phyloP scores from a whole-genome alignment of 2,888 invertebrate genomes.

The Autographa pulchrina region DNA sequence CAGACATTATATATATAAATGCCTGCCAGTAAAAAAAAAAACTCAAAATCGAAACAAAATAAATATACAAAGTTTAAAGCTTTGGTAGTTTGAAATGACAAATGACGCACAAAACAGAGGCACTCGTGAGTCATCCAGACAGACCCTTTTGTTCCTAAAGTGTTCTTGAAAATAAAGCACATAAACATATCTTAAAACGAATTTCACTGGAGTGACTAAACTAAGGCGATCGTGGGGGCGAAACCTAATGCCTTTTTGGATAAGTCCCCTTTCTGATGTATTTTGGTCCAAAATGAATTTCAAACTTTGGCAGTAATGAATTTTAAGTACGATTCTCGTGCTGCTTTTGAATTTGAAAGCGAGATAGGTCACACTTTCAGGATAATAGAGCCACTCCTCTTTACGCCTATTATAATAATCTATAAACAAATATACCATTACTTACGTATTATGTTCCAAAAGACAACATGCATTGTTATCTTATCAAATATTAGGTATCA shows the following conservation, averaged over 20 bases:
- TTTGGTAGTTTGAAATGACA: neutral
- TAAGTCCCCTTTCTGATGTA: neutral
- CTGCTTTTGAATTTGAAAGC: neutral
- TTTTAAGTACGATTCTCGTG: neutral
- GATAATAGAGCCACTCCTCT: neutral
- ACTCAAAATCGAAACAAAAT: too few species aligned
- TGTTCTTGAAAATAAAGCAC: neutral
- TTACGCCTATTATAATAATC: neutral
- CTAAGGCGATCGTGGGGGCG: neutral
- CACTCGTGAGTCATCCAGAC: neutral
- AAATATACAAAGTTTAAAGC: too few species aligned
- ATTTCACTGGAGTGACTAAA: neutral
- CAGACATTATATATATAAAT: too few species aligned
- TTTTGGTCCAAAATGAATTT: neutral
- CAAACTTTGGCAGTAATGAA: neutral
- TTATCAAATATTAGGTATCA: neutral
- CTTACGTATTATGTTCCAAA: neutral
- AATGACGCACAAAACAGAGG: conserved; percentile 8
- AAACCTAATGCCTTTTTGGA: neutral
- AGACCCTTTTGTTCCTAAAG: neutral
- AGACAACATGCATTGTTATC: neutral
- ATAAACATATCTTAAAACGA: neutral
- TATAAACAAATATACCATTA: neutral
- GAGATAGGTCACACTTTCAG: neutral
- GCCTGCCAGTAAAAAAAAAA: too few species aligned